phyloP scores from a whole-genome alignment of 2,797 vertebrate species.

The Eospalax fontanierii region DNA sequence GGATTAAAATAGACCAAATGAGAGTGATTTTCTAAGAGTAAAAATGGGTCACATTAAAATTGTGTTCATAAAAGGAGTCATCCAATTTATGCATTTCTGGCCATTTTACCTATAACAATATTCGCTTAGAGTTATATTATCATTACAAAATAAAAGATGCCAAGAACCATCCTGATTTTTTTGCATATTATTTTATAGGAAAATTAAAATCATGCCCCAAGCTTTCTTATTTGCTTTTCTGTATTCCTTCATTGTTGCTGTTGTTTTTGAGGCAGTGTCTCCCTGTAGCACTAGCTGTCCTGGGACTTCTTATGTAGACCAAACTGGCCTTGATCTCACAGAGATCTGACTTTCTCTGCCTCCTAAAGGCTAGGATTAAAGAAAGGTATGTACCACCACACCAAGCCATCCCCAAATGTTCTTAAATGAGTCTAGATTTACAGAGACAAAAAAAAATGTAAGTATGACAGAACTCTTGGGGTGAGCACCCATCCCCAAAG shows the following conservation, averaged over 20 bases:
- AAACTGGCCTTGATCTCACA: too few species aligned
- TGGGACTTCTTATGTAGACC: too few species aligned
- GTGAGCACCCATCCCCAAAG: neutral
- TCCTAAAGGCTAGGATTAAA: too few species aligned
- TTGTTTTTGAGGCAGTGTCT: too few species aligned
- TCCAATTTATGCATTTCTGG: slow-evolving; percentile 58
- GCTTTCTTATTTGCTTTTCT: too few species aligned
- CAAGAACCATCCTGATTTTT: slow-evolving; percentile 20
- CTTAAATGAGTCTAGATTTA: slow-evolving; percentile 40
- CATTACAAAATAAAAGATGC: slow-evolving; percentile 52
- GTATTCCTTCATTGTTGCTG: too few species aligned
- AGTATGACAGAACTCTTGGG: neutral
- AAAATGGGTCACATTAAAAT: slow-evolving; percentile 64
- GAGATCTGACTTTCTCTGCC: too few species aligned
- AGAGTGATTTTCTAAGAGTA: slow-evolving; percentile 65
- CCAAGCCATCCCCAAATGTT: neutral
- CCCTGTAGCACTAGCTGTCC: too few species aligned
- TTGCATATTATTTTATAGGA: slow-evolving; percentile 45
- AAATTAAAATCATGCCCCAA: neutral
- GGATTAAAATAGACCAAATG: slow-evolving; percentile 72
- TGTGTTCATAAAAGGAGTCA: slow-evolving; percentile 60
- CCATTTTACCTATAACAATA: slow-evolving; percentile 65
- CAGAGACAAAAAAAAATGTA: neutral
- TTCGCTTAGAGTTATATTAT: slow-evolving; percentile 43
- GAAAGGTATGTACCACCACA: too few species aligned